Base-by-base conservation (phyloP, 2,888 invertebrate genomes). In the Cosmia trapezina region DNA sequence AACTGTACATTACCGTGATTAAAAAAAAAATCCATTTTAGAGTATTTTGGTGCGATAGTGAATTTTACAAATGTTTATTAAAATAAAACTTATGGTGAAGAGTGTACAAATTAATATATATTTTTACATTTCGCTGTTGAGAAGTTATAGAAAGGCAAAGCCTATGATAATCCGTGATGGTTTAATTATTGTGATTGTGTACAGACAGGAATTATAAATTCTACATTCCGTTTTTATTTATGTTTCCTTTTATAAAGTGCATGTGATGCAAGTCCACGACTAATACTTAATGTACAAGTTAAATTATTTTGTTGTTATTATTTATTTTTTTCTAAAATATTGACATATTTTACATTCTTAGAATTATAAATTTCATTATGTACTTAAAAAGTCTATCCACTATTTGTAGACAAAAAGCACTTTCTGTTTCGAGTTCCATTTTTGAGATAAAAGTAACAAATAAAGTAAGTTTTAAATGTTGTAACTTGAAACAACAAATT, bases 71-170 rank as follows among this genome's bases (percentile, higher is more conserved):
- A 94, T 94, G 93, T 95, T 95, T 94, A 91, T 91, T 92, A 91
- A 92, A 92, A 90, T 81, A 72, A 81, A 83, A 75, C 88, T 89
- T 91, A 92, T 92, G 90, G 91, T 90, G 91, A 91, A 94, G 91
- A 95, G 90, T 96, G 96, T 96, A 96, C 96, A 96, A 96, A 96
- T 95, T 95, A 95, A 95, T 95, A 95, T 95, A 95, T 96, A 95
- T 96, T 96, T 96, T 95, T 96, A 95, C 95, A 96, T 95, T 94
- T 95, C 92, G 91, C 94, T 94, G 94, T 95, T 94, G 93, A 94
- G 91, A 93, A 92, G 92, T 93, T 93, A 92, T 91, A 88, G 88
- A 90, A 91, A 92, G 96, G 96, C 96, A 92, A 90, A 95, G 96
- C 96, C 96, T 95, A 86, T 88, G 88, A 86, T 86, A 91, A 92